Evolutionary conservation across 2,113 vertebrate genomes (phyloP).

Genomic region (Mustelus asterias): DNA sequence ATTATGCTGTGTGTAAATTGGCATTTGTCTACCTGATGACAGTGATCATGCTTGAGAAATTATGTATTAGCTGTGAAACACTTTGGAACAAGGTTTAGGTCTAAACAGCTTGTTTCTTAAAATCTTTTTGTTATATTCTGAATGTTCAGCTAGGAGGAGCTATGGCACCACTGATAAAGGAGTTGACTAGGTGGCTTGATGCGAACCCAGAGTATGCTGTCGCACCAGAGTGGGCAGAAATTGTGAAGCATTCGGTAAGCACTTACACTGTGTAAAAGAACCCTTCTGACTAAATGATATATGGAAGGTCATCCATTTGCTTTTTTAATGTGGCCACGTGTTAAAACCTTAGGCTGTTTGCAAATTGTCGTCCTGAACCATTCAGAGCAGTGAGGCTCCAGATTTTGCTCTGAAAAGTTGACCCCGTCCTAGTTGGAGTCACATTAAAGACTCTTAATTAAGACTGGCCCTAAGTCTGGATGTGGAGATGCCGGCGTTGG

Average conservation of each 20-base stretch:
- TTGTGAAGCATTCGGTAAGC: constrained; percentile 86
- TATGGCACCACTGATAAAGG: constrained; percentile 82
- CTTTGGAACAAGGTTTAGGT: not conserved
- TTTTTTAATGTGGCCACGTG: not conserved
- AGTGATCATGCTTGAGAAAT: not conserved
- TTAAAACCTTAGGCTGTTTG: not conserved
- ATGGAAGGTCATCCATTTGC: not conserved
- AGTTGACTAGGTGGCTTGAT: constrained; percentile 79
- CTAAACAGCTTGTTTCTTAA: not conserved
- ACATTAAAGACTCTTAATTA: not conserved
- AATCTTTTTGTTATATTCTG: not conserved
- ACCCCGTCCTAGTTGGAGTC: not conserved
- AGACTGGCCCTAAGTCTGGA: not conserved
- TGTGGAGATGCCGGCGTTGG: no score
- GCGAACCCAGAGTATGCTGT: constrained; percentile 81
- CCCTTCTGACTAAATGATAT: not conserved
- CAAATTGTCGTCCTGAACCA: not conserved
- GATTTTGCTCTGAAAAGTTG: not conserved
- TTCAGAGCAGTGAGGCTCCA: not conserved
- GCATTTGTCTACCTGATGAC: not conserved
- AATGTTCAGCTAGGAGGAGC: constrained; percentile 74
- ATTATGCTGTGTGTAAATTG: not conserved
- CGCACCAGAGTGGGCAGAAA: constrained; percentile 81
- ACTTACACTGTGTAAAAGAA: not conserved
- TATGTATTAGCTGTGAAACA: not conserved